Conservation (phyloP, 2,113 vertebrate genomes). For the Zapornia atra region DNA sequence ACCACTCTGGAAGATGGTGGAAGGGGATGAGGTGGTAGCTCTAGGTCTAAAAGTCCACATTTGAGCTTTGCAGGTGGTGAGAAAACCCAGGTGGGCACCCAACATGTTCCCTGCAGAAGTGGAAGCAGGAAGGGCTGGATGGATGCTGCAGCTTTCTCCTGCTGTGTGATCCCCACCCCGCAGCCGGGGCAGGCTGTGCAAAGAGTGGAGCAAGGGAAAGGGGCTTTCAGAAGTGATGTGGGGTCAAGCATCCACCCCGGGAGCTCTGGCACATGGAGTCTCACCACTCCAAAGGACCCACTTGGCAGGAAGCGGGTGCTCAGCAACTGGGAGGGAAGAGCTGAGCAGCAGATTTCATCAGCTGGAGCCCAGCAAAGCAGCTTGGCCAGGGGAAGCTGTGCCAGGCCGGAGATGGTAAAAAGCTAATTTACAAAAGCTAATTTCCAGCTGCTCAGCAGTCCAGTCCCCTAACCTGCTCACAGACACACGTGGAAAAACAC, state of each 20-base stretch:
- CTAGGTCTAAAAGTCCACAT: background rate
- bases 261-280: background rate
- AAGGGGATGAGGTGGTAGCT: background rate
- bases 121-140: background rate
- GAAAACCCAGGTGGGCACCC: background rate
- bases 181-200: background rate
- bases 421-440: background rate
- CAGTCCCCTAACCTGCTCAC: background rate
- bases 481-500: background rate
- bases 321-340: background rate
- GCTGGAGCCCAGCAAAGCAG: background rate
- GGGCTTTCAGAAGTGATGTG: rapidly evolving
- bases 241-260: background rate
- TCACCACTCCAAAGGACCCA: background rate
- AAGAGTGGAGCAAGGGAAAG: rapidly evolving
- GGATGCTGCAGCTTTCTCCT: background rate
- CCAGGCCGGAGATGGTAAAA: background rate
- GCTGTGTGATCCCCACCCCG: rapidly evolving
- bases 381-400: background rate
- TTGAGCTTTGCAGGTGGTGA: background rate
- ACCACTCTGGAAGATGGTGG: rapidly evolving
- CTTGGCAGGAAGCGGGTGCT: background rate
- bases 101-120: rapidly evolving
- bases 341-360: background rate
- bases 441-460: background rate